Evolutionary conservation across 2,888 invertebrate genomes (phyloP).

Genomic region (Alloplasta piceator): DNA sequence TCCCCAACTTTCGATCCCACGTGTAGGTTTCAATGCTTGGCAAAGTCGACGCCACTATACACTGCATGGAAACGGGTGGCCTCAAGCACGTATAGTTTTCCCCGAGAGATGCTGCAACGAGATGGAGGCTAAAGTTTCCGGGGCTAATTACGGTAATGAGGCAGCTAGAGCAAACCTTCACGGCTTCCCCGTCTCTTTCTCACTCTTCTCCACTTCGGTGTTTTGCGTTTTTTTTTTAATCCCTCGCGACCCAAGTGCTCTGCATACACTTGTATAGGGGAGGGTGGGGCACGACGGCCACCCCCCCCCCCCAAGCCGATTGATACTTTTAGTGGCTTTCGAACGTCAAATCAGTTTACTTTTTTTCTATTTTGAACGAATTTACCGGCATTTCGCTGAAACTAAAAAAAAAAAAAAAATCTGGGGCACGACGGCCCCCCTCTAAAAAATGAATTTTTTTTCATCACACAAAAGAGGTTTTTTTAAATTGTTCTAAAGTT

Average conservation of each 20-base stretch:
- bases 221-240: conserved; percentile 37
- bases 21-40: conserved; percentile 37
- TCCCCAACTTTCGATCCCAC: conserved; percentile 12
- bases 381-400: no score
- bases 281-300: no score
- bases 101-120: conserved; percentile 72
- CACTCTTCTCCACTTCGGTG: conserved; percentile 50
- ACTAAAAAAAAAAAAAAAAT: no score
- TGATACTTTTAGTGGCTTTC: no score
- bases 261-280: conserved; percentile 25
- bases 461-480: no score
- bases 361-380: no score
- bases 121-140: conserved; percentile 74
- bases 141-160: conserved; percentile 80
- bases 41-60: conserved; percentile 32
- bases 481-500: no score
- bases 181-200: conserved; percentile 24
- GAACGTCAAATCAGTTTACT: no score
- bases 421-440: no score
- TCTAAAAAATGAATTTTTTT: no score
- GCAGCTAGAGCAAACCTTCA: conserved; percentile 65
- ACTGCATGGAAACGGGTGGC: conserved; percentile 30
- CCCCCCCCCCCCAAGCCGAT: no score
- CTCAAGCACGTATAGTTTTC: not conserved
- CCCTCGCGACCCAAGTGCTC: conserved; percentile 54